Evolutionary conservation across 2,113 vertebrate genomes (phyloP).

Genomic region (Trogon surrucura): DNA sequence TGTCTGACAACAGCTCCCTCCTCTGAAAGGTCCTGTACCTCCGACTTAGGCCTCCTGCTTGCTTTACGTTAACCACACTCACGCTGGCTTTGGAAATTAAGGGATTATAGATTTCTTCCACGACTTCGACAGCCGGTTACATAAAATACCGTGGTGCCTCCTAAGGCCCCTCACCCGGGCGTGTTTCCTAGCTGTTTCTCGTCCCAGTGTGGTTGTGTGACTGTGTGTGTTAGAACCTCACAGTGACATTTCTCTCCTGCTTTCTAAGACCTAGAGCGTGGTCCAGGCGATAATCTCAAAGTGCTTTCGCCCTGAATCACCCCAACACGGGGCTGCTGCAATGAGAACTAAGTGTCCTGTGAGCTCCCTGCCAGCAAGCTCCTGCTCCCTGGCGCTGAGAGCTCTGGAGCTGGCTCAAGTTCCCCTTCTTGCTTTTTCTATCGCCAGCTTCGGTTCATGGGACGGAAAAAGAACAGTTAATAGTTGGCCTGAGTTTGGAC

Average conservation of each 20-base stretch:
- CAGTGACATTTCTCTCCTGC: not conserved
- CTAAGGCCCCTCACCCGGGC: not conserved
- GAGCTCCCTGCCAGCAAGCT: not conserved
- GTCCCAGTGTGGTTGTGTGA: not conserved
- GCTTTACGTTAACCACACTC: not conserved
- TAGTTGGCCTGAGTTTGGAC: not conserved
- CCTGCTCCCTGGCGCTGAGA: not conserved
- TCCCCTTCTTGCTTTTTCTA: not conserved
- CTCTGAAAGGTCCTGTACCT: not conserved
- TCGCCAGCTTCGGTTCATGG: not conserved
- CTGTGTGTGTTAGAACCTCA: not conserved
- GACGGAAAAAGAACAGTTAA: not conserved
- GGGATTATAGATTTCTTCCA: not conserved
- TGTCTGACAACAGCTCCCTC: constrained; percentile 10
- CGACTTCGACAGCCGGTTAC: not conserved
- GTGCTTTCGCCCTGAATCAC: not conserved
- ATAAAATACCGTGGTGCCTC: not conserved
- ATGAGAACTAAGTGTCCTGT: not conserved
- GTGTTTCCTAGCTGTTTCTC: not conserved
- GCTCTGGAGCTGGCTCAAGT: not conserved
- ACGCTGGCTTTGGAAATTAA: not conserved
- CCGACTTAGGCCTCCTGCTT: not conserved
- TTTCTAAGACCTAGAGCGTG: not conserved
- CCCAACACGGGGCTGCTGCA: not conserved
- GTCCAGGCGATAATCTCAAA: not conserved